Evolutionary conservation across 2,113 vertebrate genomes (phyloP).

Genomic region (Uropsilus gracilis): DNA sequence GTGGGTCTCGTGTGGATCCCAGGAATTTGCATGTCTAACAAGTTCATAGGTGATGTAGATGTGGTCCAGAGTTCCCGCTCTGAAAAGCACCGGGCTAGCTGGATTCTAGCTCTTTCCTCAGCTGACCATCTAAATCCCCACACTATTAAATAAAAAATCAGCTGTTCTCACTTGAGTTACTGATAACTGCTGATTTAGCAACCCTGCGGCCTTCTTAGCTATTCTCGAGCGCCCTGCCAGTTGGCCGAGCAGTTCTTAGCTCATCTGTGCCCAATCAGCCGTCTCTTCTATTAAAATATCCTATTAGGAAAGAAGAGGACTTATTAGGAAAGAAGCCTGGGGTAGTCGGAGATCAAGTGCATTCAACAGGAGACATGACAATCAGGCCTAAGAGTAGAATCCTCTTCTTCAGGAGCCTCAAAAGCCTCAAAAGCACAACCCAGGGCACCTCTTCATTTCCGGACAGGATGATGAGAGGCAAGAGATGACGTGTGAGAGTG

Average conservation of each 20-base stretch:
- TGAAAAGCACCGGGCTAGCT: not conserved
- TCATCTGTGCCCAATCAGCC: not conserved
- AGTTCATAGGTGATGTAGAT: not conserved
- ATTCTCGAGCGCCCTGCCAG: not conserved
- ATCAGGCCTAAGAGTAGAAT: not conserved
- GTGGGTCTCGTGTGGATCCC: not conserved
- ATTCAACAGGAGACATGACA: not conserved
- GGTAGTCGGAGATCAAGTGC: not conserved
- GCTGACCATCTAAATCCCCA: not conserved
- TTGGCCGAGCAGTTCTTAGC: not conserved
- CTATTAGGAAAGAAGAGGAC: not conserved
- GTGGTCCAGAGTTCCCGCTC: not conserved
- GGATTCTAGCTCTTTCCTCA: not conserved
- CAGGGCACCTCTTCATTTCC: not conserved
- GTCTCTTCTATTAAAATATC: not conserved
- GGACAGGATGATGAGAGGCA: not conserved
- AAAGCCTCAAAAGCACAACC: not conserved
- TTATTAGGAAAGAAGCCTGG: not conserved
- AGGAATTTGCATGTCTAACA: constrained; percentile 10
- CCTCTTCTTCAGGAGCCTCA: not conserved
- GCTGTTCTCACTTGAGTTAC: not conserved
- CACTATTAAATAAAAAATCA: not conserved
- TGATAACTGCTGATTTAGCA: not conserved
- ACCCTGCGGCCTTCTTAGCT: not conserved
- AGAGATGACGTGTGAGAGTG: not conserved